A percentile compares a stretch with the other conserved stretches of the same genome.
Conservation (phyloP, 2,888 invertebrate genomes). For the Xanthia togata region DNA sequence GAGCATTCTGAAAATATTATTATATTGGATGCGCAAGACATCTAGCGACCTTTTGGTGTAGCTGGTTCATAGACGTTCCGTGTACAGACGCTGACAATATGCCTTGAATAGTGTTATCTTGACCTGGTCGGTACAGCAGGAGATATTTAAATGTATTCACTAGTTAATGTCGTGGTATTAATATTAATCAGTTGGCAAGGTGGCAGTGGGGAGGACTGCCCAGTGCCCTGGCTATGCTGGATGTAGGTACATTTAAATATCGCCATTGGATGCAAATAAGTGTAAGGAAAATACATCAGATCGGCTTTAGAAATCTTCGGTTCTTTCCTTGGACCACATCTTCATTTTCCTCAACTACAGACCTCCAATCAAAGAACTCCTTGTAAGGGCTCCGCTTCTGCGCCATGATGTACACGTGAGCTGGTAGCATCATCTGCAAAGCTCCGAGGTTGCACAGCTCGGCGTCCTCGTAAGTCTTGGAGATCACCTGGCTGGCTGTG, state of each 20-base stretch:
- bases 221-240: neutral
- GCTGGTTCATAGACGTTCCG: no score
- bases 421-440: conserved; percentile 82
- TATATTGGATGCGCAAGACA: no score
- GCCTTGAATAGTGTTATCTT: no score
- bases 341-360: neutral
- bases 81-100: no score
- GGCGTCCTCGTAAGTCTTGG: conserved; percentile 82
- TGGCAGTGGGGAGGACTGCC: neutral
- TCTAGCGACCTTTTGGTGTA: no score
- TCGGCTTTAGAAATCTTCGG: neutral
- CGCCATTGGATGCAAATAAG: neutral
- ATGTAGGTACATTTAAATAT: neutral
- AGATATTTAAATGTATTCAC: no score
- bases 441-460: conserved; percentile 87
- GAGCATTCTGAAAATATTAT: no score
- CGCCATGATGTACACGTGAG: conserved; percentile 82
- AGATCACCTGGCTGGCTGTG: conserved; percentile 85
- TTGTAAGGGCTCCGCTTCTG: conserved; percentile 84
- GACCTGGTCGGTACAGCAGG: no score
- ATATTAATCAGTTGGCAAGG: neutral
- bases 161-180: neutral
- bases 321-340: neutral
- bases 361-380: conserved; percentile 87
- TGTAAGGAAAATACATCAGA: neutral